Evolutionary conservation across 2,888 invertebrate genomes (phyloP).

Genomic region (Odontocolon sp.): DNA sequence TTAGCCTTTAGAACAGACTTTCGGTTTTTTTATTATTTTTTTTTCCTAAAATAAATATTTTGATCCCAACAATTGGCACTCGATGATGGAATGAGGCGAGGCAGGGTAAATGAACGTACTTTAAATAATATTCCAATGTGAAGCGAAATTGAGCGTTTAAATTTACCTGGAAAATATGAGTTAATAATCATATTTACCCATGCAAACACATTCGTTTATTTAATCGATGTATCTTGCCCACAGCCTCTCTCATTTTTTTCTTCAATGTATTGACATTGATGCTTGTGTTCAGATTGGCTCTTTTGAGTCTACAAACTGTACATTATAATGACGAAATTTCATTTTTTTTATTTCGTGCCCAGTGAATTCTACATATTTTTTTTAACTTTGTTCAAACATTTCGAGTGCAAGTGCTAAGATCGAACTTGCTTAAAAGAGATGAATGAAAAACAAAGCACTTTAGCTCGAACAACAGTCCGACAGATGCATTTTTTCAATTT

Average conservation of each 20-base stretch:
- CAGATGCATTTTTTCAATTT: not conserved
- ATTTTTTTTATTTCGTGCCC: too few relatives aligned
- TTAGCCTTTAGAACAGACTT: not conserved
- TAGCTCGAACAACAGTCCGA: not conserved
- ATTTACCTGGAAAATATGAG: slow-evolving; percentile 67
- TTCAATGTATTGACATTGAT: too few relatives aligned
- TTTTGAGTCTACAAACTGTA: too few relatives aligned
- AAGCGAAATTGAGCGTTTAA: slow-evolving; percentile 63
- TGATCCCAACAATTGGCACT: not conserved
- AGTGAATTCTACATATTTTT: too few relatives aligned
- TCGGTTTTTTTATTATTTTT: not conserved
- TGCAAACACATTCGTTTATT: slow-evolving; percentile 71
- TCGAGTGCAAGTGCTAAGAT: too few relatives aligned
- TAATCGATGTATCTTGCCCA: slow-evolving; percentile 60
- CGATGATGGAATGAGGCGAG: not conserved
- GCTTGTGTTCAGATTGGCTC: too few relatives aligned
- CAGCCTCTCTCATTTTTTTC: too few relatives aligned
- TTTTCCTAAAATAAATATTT: not conserved
- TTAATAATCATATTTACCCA: slow-evolving; percentile 72
- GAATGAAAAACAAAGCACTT: too few relatives aligned
- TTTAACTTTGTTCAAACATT: too few relatives aligned
- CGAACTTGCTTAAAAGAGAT: too few relatives aligned
- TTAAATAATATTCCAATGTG: slow-evolving; percentile 46
- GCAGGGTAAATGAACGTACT: slow-evolving; percentile 30
- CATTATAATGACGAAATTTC: too few relatives aligned